Evolutionary conservation across 35 echinoderm and acorn worm species (phyloP).

Genomic region (Ophiothrix spiculata): DNA sequence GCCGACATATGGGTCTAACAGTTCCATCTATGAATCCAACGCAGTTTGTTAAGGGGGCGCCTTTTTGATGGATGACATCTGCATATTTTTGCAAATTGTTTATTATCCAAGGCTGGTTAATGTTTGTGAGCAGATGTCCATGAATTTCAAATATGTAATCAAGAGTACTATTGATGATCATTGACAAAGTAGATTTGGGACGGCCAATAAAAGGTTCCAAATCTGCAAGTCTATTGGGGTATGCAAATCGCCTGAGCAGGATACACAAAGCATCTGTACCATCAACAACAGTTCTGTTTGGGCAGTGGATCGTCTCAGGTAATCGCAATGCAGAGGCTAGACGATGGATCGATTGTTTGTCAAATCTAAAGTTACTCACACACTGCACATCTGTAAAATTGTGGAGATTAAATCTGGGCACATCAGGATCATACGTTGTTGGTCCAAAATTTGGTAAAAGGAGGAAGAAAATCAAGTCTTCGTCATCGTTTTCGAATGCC

Average conservation of each 20-base stretch:
- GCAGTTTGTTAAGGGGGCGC: slow-evolving; percentile 66
- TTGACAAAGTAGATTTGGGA: slow-evolving; percentile 49
- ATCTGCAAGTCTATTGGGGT: slow-evolving; percentile 61
- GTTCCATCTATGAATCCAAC: slow-evolving; percentile 81
- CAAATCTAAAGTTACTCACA: slow-evolving; percentile 22
- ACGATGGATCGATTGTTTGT: slow-evolving; percentile 30
- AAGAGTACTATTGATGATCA: slow-evolving; percentile 40
- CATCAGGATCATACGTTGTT: slow-evolving; percentile 11
- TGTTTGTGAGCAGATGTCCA: slow-evolving; percentile 29
- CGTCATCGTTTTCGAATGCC: slow-evolving; percentile 21
- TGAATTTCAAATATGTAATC: slow-evolving; percentile 51
- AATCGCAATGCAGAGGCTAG: slow-evolving; percentile 37
- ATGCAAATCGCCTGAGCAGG: slow-evolving; percentile 40
- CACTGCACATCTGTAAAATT: slow-evolving; percentile 29
- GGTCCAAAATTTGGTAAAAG: slow-evolving; percentile 8
- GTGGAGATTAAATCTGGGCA: slow-evolving; percentile 21
- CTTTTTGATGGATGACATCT: slow-evolving; percentile 54
- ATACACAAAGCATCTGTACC: slow-evolving; percentile 53
- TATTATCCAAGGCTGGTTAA: slow-evolving; percentile 55
- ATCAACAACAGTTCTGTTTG: slow-evolving; percentile 39
- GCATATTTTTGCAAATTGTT: slow-evolving; percentile 46
- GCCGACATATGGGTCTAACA: slow-evolving; percentile 62
- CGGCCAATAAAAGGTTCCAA: slow-evolving; percentile 40
- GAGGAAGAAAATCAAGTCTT: slow-evolving; percentile 19
- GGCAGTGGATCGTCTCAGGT: slow-evolving; percentile 28